Percentiles rank a stretch among this genome's conserved stretches.
Evolutionary conservation across 2,888 invertebrate genomes (phyloP).

Genomic region (Phrixothrix hirtus): DNA sequence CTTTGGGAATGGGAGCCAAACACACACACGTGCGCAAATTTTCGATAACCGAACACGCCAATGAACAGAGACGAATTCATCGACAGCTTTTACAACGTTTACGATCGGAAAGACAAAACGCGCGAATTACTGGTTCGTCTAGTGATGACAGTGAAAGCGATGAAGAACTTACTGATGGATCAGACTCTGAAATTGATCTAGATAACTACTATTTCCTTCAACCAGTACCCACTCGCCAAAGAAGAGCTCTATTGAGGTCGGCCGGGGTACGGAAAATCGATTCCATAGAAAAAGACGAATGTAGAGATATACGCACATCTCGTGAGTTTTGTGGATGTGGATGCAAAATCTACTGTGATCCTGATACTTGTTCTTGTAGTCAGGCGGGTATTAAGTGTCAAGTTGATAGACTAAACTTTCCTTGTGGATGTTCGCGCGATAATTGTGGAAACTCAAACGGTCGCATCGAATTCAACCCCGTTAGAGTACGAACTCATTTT

Average conservation of each 20-base stretch:
- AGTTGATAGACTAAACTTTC: constrained; percentile 94
- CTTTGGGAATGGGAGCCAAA: constrained; percentile 86
- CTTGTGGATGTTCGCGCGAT: constrained; percentile 94
- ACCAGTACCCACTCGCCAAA: constrained; percentile 90
- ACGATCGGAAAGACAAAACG: constrained; percentile 67
- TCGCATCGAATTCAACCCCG: constrained; percentile 94
- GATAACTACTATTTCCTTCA: constrained; percentile 90
- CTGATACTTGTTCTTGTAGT: constrained; percentile 93
- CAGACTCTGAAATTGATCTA: constrained; percentile 82
- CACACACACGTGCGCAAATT: constrained; percentile 76
- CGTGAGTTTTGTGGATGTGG: constrained; percentile 93
- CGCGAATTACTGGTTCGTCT: constrained; percentile 59
- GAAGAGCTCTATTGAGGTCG: constrained; percentile 84
- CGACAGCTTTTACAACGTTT: constrained; percentile 75
- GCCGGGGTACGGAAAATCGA: constrained; percentile 95
- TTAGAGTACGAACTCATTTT: constrained; percentile 93
- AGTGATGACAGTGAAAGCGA: constrained; percentile 61
- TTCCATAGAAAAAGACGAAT: constrained; percentile 90
- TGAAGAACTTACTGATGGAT: constrained; percentile 82
- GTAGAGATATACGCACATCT: constrained; percentile 87
- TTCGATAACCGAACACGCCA: constrained; percentile 83
- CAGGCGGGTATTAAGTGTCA: constrained; percentile 96
- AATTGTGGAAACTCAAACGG: constrained; percentile 92
- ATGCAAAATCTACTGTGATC: constrained; percentile 92
- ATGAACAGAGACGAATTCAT: constrained; percentile 86